A percentile compares a stretch with the other conserved stretches of the same genome.
Conservation (phyloP, 2,113 vertebrate species). For the Salvelinus sp. region DNA sequence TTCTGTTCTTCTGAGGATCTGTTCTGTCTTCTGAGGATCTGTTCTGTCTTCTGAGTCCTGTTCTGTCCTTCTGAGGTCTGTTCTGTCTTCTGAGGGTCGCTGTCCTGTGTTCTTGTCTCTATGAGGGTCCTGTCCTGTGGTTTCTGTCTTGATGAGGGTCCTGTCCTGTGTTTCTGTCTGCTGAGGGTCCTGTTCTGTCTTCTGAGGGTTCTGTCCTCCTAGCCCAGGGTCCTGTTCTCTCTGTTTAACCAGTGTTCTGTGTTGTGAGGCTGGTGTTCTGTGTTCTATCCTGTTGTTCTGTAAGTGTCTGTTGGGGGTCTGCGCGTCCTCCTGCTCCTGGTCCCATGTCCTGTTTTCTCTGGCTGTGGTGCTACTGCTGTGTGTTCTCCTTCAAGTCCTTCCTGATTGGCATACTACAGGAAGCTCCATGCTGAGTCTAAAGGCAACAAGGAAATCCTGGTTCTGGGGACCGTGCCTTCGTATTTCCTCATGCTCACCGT, state of each 20-base stretch:
- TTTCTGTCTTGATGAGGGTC: no score
- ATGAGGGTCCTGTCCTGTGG: no score
- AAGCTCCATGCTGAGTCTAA: constrained; percentile 89
- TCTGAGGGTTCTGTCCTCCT: no score
- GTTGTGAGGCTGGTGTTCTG: neutral
- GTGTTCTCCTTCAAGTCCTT: constrained; percentile 84
- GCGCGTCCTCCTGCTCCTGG: constrained; percentile 79
- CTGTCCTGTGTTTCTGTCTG: no score
- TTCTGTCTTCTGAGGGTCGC: no score
- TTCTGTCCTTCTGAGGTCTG: no score
- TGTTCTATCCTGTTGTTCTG: constrained; percentile 21
- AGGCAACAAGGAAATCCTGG: constrained; percentile 93
- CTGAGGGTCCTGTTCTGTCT: no score
- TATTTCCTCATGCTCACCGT: constrained; percentile 95
- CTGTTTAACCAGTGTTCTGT: constrained; percentile 17
- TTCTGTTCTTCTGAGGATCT: no score
- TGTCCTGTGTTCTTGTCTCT: no score
- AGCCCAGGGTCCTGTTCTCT: neutral
- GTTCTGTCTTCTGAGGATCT: no score
- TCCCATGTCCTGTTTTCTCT: constrained; percentile 86
- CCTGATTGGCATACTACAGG: constrained; percentile 88
- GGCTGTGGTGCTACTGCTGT: constrained; percentile 84
- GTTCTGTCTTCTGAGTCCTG: no score
- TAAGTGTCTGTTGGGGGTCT: constrained; percentile 80
- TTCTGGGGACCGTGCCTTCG: constrained; percentile 89